Conservation (phyloP, 2,888 invertebrate genomes). For the Trichogramma evanescens region DNA sequence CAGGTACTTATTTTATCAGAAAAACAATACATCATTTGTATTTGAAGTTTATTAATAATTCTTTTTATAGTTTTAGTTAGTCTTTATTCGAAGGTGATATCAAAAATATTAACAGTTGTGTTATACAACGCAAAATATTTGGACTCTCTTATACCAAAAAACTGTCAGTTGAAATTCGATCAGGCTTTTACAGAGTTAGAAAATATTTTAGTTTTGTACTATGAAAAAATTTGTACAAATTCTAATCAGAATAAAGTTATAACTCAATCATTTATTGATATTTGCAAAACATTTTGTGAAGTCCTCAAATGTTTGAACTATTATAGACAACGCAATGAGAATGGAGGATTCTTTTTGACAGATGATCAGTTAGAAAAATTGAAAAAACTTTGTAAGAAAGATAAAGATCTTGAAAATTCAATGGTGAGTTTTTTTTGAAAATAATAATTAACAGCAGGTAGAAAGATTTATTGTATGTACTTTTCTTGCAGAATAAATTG, state of each 20-base stretch:
- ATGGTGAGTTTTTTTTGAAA: conserved; percentile 29
- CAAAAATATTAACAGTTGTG: conserved; percentile 29
- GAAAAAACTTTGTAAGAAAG: conserved; percentile 26
- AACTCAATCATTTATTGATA: conserved; percentile 21
- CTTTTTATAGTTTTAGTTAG: conserved; percentile 7
- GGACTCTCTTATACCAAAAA: conserved; percentile 23
- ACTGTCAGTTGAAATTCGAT: conserved; percentile 32
- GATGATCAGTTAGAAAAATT: conserved; percentile 30
- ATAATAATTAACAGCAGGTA: not conserved
- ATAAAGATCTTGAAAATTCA: conserved; percentile 24
- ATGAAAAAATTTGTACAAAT: conserved; percentile 23
- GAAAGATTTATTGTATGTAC: not conserved
- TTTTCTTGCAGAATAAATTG: conserved; percentile 10
- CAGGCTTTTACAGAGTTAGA: conserved; percentile 30
- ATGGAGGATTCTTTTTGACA: conserved; percentile 27
- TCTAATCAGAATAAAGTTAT: not conserved
- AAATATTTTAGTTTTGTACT: conserved; percentile 27
- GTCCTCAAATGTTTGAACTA: conserved; percentile 29
- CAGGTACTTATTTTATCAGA: conserved; percentile 5
- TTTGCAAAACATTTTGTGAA: conserved; percentile 33
- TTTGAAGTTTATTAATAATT: conserved; percentile 1
- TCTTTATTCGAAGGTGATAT: conserved; percentile 24
- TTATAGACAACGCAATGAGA: conserved; percentile 28
- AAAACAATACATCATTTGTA: not conserved
- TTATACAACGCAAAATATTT: conserved; percentile 34